phyloP scores from a whole-genome alignment of 2,888 invertebrate genomes.

The Trypoxylon attenuatum region DNA sequence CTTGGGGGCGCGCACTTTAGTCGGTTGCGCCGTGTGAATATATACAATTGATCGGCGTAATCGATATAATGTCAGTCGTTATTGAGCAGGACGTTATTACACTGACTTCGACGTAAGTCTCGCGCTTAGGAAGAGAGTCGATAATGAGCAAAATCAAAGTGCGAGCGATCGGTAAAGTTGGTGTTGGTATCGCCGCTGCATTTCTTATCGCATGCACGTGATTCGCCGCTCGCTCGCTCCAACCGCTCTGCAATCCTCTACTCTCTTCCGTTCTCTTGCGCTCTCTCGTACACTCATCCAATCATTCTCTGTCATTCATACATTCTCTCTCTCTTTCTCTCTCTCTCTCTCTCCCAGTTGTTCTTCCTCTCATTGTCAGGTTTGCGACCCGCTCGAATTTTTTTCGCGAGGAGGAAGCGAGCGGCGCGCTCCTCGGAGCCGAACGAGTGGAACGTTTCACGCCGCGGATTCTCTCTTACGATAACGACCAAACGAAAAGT shows the following conservation, averaged over 20 bases:
- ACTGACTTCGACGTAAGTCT: conserved; percentile 36
- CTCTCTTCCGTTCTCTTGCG: neutral
- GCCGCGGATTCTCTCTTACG: no score
- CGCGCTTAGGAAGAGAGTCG: conserved; percentile 19
- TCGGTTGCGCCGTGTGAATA: conserved; percentile 41
- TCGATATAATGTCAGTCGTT: conserved; percentile 44
- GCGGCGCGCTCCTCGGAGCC: neutral
- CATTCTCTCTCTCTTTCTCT: neutral
- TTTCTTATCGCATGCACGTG: neutral
- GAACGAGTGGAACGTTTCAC: neutral
- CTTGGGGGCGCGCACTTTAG: neutral
- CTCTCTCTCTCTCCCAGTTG: neutral
- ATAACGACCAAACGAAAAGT: no score
- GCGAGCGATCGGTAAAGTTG: neutral
- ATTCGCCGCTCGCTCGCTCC: neutral
- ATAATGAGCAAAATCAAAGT: conserved; percentile 32
- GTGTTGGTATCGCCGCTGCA: neutral
- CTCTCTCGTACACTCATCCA: neutral
- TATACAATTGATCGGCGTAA: conserved; percentile 44
- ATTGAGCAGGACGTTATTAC: conserved; percentile 46
- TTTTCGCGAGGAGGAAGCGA: neutral
- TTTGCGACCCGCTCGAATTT: neutral
- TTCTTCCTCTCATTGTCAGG: neutral
- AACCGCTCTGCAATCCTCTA: neutral
- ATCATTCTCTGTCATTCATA: neutral